These are phyloP conservation scores for Amniataba percoides DNA, from an alignment of 2,797 vertebrate genomes.

Conservation along the genomic window DNA sequence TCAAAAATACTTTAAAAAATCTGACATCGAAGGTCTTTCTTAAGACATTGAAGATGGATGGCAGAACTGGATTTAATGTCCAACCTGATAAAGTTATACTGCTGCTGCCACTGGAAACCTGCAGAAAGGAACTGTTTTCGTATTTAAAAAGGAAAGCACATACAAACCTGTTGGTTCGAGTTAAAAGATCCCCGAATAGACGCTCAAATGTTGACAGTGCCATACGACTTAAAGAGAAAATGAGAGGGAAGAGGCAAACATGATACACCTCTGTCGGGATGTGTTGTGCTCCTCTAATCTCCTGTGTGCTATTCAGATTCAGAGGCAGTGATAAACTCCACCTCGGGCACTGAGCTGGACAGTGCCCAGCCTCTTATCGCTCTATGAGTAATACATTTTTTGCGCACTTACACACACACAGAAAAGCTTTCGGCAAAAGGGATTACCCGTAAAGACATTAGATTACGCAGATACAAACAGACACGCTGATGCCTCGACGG, in stretches of 20 bases:
- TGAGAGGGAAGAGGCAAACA: slow-evolving; percentile 13
- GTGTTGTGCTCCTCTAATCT: slow-evolving; percentile 37
- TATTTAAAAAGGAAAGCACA: neutral
- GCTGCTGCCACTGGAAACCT: neutral
- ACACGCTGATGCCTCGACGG: slow-evolving; percentile 23
- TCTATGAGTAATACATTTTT: slow-evolving; percentile 35
- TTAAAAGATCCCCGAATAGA: slow-evolving; percentile 11
- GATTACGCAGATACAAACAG: slow-evolving; percentile 38
- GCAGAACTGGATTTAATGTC: neutral
- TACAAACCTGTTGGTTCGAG: slow-evolving; percentile 14
- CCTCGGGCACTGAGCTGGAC: slow-evolving; percentile 31
- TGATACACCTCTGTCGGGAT: slow-evolving; percentile 12
- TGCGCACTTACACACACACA: neutral
- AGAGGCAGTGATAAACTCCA: slow-evolving; percentile 51
- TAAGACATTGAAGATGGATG: neutral
- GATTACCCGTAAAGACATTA: slow-evolving; percentile 47
- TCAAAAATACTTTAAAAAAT: neutral
- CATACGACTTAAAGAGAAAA: slow-evolving; percentile 7
- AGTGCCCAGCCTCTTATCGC: slow-evolving; percentile 48
- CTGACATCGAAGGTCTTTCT: neutral
- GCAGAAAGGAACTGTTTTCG: slow-evolving; percentile 11
- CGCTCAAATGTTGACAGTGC: slow-evolving; percentile 19
- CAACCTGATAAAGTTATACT: neutral
- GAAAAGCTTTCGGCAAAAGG: slow-evolving; percentile 7
- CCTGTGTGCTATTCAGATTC: slow-evolving; percentile 54